Evolutionary conservation across 2,888 invertebrate genomes (phyloP), one percentile per base, ranked within the genome.

Genomic region (Biston betularia): DNA sequence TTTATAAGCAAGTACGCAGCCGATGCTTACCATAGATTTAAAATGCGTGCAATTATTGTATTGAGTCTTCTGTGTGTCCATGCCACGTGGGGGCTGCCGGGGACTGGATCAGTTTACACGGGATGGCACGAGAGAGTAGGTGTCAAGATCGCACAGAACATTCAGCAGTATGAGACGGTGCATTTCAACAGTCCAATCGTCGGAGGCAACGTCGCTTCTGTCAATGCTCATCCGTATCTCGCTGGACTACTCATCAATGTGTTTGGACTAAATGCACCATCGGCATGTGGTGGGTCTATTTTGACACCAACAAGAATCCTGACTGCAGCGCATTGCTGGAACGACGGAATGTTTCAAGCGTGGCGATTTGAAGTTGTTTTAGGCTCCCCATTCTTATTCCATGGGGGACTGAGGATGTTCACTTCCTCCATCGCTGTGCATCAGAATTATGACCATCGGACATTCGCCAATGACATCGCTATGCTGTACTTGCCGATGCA

Each of bases 271-370:
- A 14, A 69, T 0, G 72, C 79, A 0, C 85, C 83, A 8, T 87
- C 89, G 0, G 89, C 87, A 0, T 91, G 90, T 59, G 91, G 91
- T 7, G 90, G 89, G 44, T 86, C 90, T 0, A 75, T 91, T 6
- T 66, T 91, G 6, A 79, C 87, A 0, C 59, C 77, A 12, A 78
- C 75, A 9, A 86, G 85, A 70, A 79, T 90, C 4, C 69, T 91
- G 9, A 90, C 91, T 9, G 91, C 91, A 1, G 91, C 91, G 10
- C 91, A 91, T 72, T 91, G 91, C 74, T 91, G 89, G 89, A 80
- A 74, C 62, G 89, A 90, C 62, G 89, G 89, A 49, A 73, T 79
- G 60, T 78, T 79, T 69, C 84, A 85, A 73, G 91, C 88, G 7
- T 81, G 80, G 78, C 79, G 82, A 33, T 83, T 90, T 70, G 87